Base-by-base conservation (phyloP, 2,888 invertebrate genomes). In the Oscheius sp. region DNA sequence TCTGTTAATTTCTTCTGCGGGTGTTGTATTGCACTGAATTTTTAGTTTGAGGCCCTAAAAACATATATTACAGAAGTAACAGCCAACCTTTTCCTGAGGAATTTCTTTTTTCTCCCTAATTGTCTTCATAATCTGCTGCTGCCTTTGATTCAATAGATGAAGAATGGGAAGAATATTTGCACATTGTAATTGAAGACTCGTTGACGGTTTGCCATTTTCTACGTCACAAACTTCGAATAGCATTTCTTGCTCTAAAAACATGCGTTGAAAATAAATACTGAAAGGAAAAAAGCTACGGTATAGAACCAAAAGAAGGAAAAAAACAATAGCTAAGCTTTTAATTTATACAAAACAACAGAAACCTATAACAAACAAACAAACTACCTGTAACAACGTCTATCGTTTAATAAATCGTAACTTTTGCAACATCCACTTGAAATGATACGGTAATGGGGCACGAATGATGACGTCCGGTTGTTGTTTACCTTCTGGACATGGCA, bases 381-480 rank as follows among this genome's bases (percentile, higher is more conserved):
- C n/a, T n/a, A n/a, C n/a, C n/a, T n/a, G n/a, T n/a, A 17, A 47
- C 9, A 47, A 47, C 47, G 6, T 47, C 8, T 45, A 45, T 51
- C 20, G 41, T 6, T 17, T 38, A 30, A 59, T 20, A 17, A 67
- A 22, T 33, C 36, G 28, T 6, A 67, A 38, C 22, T 47, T 57
- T 26, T 33, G 20, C 1, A 67, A 38, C 17, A 59, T 14, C 47
- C 57, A 59, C 9, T n/a, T 57, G 30, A 59, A 59, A 36, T 59
- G 57, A 17, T 41, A 17, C 6, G 67, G 67, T 2, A 67, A 2
- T 6, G 59, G 57, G 17, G 57, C 59, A 12, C n/a, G 36, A 20
- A 67, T 67, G 9, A 33, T n/a, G 2, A 59, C 49, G 1, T 62
- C 49, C 9, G 33, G 41, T 20, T 41, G 14, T 22, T 44, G 8